Evolutionary conservation across 2,888 invertebrate genomes (phyloP), one percentile per base, ranked within the genome.

Genomic region (Polia nebulosa): DNA sequence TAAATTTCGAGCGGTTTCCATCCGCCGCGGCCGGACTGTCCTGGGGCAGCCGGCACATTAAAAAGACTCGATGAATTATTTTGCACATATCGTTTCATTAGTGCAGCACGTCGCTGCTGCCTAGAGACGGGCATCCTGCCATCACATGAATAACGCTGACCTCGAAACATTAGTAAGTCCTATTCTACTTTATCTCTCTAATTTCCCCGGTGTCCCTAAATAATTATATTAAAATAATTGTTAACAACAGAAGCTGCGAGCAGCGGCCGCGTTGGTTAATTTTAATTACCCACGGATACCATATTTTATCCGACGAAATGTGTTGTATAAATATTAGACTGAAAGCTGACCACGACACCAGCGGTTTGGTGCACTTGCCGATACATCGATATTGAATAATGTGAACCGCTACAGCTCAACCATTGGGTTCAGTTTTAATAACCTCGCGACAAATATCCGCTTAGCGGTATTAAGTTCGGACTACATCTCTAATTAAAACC

Each of bases 401-500:
- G 52, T 51, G 29, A 62, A 61, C 53, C 36, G 56, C 64, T 62
- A 52, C 59, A 68, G 47, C 20, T 67, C 57, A 63, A 63, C 60
- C 69, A 72, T 68, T 76, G 62, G n/a, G n/a, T n/a, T n/a, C 69
- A 61, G 57, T 64, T 70, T 56, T 58, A 67, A 70, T 66, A 72
- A 69, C 36, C 52, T 58, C 61, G 67, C 75, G 72, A 82, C 83
- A 84, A 85, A 84, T 81, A 82, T 78, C 83, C 84, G 88, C 86
- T 89, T 87, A 87, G 81, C 67, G 79, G 80, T 60, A 84, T 76
- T 77, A 75, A 82, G 72, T 83, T 82, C 72, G 80, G 79, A 83
- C 89, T 91, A 90, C 87, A 86, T 89, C 88, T 90, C 90, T 93
- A 92, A 94, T 94, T 94, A 93, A 94, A 94, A 93, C 90, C 85